Evolutionary conservation across 2,888 invertebrate species (phyloP).

Genomic region (Pristionchus japonicus): DNA sequence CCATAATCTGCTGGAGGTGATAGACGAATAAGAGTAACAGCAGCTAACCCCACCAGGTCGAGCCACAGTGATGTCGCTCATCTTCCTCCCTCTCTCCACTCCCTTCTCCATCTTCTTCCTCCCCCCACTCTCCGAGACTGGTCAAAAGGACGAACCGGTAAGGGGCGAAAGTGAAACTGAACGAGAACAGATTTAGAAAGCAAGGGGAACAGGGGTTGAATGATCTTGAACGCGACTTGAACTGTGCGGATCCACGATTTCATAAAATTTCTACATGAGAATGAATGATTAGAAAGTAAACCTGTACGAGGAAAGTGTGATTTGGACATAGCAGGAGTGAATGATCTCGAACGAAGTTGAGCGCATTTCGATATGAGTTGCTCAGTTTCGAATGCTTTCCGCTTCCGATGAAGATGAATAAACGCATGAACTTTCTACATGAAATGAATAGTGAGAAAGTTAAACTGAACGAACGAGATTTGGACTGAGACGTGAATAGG

Average conservation of each 20-base stretch:
- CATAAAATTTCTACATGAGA: too few relatives aligned
- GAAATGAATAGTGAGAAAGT: too few relatives aligned
- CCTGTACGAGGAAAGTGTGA: too few relatives aligned
- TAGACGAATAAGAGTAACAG: too few relatives aligned
- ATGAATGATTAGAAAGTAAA: too few relatives aligned
- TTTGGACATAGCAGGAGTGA: neutral
- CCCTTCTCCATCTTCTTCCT: neutral
- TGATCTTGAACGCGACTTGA: neutral
- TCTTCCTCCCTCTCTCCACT: neutral
- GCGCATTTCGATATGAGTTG: neutral
- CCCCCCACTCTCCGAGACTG: slow-evolving; percentile 12
- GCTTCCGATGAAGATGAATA: too few relatives aligned
- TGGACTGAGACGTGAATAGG: too few relatives aligned
- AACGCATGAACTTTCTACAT: too few relatives aligned
- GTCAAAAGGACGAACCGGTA: slow-evolving; percentile 29
- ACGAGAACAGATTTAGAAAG: neutral
- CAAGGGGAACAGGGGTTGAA: neutral
- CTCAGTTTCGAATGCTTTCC: too few relatives aligned
- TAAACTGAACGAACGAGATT: too few relatives aligned
- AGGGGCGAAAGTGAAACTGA: slow-evolving; percentile 19
- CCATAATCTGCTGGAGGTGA: too few relatives aligned
- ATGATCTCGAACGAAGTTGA: neutral
- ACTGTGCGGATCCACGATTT: too few relatives aligned
- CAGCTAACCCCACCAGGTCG: neutral
- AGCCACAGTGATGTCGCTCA: neutral